phyloP scores from a whole-genome alignment of 1,140 invertebrate species.

The Platorchestia sp. region DNA sequence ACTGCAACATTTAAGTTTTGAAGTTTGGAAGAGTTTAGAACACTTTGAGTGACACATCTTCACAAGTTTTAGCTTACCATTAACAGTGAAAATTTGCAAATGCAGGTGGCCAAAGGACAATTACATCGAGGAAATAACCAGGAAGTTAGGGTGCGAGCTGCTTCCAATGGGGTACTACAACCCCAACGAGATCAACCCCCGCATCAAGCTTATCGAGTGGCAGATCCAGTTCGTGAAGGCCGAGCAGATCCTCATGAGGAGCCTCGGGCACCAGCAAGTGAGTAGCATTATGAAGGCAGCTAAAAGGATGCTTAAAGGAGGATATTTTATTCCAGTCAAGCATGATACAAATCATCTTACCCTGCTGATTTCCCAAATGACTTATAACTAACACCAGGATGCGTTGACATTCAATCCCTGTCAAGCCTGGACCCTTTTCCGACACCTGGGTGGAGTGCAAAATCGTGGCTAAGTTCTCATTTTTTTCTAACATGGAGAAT shows the following conservation, averaged over 20 bases:
- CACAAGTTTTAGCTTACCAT: neutral
- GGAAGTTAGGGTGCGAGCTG: slow-evolving; percentile 76
- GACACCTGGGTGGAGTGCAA: no score
- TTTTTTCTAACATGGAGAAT: no score
- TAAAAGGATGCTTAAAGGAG: no score
- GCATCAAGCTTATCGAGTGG: slow-evolving; percentile 79
- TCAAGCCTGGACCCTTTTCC: no score
- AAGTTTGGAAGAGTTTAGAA: neutral
- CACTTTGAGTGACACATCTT: neutral
- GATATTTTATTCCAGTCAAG: no score
- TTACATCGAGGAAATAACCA: slow-evolving; percentile 78
- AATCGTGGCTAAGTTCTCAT: no score
- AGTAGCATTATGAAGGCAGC: no score
- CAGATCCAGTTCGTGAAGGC: slow-evolving; percentile 80
- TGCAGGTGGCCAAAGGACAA: slow-evolving; percentile 77
- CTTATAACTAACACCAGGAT: no score
- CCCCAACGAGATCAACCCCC: slow-evolving; percentile 76
- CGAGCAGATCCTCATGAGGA: slow-evolving; percentile 80
- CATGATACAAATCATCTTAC: no score
- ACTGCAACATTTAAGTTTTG: neutral
- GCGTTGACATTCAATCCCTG: no score
- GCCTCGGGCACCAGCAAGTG: slow-evolving; percentile 79
- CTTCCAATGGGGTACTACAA: slow-evolving; percentile 78
- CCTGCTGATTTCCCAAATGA: no score
- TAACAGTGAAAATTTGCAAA: neutral